These are phyloP conservation scores for Epinephelus awoara DNA, from an alignment of 2,797 vertebrate genomes.

Conservation along the genomic window DNA sequence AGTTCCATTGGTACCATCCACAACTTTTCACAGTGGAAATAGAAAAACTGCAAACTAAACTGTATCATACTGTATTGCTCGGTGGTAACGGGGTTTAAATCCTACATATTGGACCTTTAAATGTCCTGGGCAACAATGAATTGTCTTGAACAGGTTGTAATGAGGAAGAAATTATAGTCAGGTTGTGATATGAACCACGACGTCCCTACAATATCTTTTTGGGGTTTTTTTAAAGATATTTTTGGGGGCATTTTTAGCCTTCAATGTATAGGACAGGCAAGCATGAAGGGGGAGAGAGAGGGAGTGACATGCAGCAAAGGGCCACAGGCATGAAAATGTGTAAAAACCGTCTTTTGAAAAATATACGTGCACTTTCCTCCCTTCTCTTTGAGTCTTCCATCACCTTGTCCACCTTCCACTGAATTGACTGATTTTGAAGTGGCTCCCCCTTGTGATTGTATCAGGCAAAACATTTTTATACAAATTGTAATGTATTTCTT, in stretches of 20 bases:
- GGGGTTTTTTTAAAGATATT: too few species aligned
- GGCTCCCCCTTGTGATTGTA: conserved; percentile 40
- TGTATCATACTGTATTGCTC: too few species aligned
- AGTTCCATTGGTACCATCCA: too few species aligned
- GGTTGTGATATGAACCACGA: not conserved
- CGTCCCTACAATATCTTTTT: not conserved
- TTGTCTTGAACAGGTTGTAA: not conserved
- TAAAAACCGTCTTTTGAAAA: not conserved
- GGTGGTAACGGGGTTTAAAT: too few species aligned
- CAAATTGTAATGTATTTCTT: not conserved
- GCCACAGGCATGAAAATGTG: not conserved
- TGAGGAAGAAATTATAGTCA: not conserved
- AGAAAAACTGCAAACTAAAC: too few species aligned
- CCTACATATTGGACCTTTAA: not conserved
- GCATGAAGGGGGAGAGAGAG: too few species aligned
- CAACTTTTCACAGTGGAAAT: too few species aligned
- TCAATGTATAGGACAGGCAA: too few species aligned
- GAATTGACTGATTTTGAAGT: not conserved
- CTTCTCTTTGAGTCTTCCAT: too few species aligned
- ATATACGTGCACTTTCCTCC: not conserved
- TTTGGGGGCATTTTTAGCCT: too few species aligned
- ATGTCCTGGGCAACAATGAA: not conserved
- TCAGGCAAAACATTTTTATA: not conserved
- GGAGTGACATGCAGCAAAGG: too few species aligned
- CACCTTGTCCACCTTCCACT: not conserved